A percentile compares a stretch with the other conserved stretches of the same genome.
Evolutionary conservation across 2,888 invertebrate genomes (phyloP).

Genomic region (Carcina quercana): DNA sequence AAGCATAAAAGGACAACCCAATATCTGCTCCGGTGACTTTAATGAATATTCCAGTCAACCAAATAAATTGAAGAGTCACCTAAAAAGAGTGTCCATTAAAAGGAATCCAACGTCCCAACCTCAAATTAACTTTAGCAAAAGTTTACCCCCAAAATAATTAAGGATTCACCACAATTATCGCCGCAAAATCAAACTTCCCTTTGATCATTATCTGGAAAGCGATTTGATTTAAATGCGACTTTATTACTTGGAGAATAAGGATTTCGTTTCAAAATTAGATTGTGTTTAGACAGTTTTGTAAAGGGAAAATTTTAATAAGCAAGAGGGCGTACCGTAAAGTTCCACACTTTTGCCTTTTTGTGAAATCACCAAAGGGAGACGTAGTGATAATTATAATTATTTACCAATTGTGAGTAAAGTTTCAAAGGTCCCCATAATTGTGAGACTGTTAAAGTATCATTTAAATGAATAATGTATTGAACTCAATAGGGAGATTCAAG

Average conservation of each 20-base stretch:
- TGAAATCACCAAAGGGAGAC: constrained; percentile 56
- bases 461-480: constrained; percentile 56
- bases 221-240: constrained; percentile 33
- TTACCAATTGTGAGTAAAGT: constrained; percentile 67
- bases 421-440: constrained; percentile 54
- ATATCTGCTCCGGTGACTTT: constrained; percentile 39
- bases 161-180: constrained; percentile 73
- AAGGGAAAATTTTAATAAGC: constrained; percentile 64
- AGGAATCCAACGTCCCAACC: constrained; percentile 59
- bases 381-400: constrained; percentile 69
- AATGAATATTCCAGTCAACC: constrained; percentile 64
- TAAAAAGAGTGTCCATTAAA: constrained; percentile 70
- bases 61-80: constrained; percentile 67
- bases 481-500: constrained; percentile 45
- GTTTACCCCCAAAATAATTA: constrained; percentile 75
- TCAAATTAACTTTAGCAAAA: constrained; percentile 69
- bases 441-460: constrained; percentile 59
- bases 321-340: constrained; percentile 56
- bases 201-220: constrained; percentile 58
- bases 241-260: constrained; percentile 25
- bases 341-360: constrained; percentile 65
- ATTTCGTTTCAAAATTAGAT: constrained; percentile 35
- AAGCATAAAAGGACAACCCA: constrained; percentile 9
- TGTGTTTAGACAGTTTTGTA: constrained; percentile 38
- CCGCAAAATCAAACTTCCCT: constrained; percentile 70